Evolutionary conservation across 2,797 vertebrate species (phyloP).

Genomic region (Gambusia yucatana): DNA sequence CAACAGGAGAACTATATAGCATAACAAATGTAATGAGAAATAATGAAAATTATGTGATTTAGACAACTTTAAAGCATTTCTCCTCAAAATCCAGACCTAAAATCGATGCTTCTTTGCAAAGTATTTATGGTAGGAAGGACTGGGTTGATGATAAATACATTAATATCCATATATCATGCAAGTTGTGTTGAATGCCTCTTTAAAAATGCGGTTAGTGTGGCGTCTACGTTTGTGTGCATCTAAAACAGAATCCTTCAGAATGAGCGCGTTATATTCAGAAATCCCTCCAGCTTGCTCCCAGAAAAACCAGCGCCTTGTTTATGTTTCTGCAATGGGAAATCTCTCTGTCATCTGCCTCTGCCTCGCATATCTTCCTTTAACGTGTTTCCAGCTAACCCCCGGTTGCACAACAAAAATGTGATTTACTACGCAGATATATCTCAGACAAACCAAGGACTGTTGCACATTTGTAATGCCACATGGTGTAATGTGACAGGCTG

Average conservation of each 20-base stretch:
- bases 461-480: neutral
- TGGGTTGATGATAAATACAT: neutral
- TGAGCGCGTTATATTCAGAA: constrained; percentile 42
- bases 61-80: neutral
- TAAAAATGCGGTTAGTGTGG: neutral
- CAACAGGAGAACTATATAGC: neutral
- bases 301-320: constrained; percentile 54
- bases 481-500: neutral
- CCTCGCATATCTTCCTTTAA: neutral
- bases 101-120: neutral
- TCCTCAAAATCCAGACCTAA: neutral
- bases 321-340: constrained; percentile 63
- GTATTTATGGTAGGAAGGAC: neutral
- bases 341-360: constrained; percentile 33
- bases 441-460: neutral
- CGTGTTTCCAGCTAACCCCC: neutral
- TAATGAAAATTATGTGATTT: neutral
- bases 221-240: neutral
- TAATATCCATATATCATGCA: neutral
- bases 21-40: neutral
- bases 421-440: neutral
- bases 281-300: constrained; percentile 55
- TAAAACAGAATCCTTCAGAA: constrained; percentile 28
- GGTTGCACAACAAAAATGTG: neutral
- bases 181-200: neutral